Evolutionary conservation across 2,888 invertebrate genomes (phyloP), one percentile per base, ranked within the genome.

Genomic region (Eumacrocentrus americanus): DNA sequence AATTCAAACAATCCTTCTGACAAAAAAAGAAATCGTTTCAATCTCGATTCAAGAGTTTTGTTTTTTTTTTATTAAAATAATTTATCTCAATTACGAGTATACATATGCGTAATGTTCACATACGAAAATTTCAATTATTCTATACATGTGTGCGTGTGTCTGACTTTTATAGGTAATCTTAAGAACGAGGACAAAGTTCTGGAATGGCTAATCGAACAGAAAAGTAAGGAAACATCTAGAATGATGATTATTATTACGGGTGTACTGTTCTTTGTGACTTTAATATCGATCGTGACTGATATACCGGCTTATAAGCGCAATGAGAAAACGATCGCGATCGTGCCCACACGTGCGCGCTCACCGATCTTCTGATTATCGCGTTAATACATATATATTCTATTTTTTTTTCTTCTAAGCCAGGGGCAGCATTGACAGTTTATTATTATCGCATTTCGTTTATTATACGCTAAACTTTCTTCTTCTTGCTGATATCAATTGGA

Each of bases 121-220:
- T 34, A 60, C 38, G 23, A 55, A 55, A 29, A 7, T 42, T 22
- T 25, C 48, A 61, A 58, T 63, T 60, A 57, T 60, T 64, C 65
- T 63, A 68, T 68, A 68, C 63, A 66, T 58, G 65, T 64, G 62
- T 64, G 65, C 67, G 68, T 70, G 68, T 69, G 60, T 70, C 67
- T 70, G 68, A 70, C 66, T 83, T 83, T 86, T 89, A 86, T 89
- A 94, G 94, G 94, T 88, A 90, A 94, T 88, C 92, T 94, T 87
- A 92, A 88, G 88, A 91, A 92, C 83, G 93, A 94, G 89, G 91
- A 92, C 85, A 92, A 91, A 88, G 94, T 95, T 86, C 90, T 95
- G 87, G 91, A 92, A 87, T 95, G 94, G 94, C 91, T 95, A 85
- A 87, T 93, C 86, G 90, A 92, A 86, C 94, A 94, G 87, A 93